phyloP scores from a whole-genome alignment of 2,888 invertebrate genomes.

The Catocala nupta region DNA sequence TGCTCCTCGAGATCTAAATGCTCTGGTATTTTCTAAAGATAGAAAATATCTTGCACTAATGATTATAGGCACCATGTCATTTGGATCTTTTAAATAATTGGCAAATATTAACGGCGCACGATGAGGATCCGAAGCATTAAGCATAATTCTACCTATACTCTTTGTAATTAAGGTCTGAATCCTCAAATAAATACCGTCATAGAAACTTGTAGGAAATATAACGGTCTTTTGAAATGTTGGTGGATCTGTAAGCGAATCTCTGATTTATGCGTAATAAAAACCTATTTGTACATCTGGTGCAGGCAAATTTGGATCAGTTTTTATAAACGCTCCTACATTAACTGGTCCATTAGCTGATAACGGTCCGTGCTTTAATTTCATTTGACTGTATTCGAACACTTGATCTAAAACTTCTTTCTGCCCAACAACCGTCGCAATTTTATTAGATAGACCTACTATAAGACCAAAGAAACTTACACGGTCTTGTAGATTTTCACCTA shows the following conservation, averaged over 20 bases:
- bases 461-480: constrained; percentile 66
- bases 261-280: constrained; percentile 77
- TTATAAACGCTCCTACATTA: constrained; percentile 86
- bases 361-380: constrained; percentile 74
- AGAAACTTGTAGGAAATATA: constrained; percentile 86
- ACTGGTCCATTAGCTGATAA: constrained; percentile 85
- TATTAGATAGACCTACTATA: not conserved
- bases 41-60: constrained; percentile 88
- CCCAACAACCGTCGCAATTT: constrained; percentile 58
- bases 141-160: constrained; percentile 87
- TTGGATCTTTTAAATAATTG: constrained; percentile 87
- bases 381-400: constrained; percentile 67
- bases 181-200: constrained; percentile 86
- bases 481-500: constrained; percentile 50
- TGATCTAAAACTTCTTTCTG: constrained; percentile 73
- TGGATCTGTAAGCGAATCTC: constrained; percentile 84
- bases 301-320: constrained; percentile 58
- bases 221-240: constrained; percentile 21
- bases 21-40: constrained; percentile 84
- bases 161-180: constrained; percentile 87
- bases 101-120: constrained; percentile 81
- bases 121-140: constrained; percentile 58
- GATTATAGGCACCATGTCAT: constrained; percentile 88
- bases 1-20: constrained; percentile 86
- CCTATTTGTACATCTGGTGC: constrained; percentile 74